Percentiles rank a stretch among this genome's conserved stretches.
Conservation (phyloP, 53 echinoderm and acorn worm genomes). For the Paracentrotus lividus region DNA sequence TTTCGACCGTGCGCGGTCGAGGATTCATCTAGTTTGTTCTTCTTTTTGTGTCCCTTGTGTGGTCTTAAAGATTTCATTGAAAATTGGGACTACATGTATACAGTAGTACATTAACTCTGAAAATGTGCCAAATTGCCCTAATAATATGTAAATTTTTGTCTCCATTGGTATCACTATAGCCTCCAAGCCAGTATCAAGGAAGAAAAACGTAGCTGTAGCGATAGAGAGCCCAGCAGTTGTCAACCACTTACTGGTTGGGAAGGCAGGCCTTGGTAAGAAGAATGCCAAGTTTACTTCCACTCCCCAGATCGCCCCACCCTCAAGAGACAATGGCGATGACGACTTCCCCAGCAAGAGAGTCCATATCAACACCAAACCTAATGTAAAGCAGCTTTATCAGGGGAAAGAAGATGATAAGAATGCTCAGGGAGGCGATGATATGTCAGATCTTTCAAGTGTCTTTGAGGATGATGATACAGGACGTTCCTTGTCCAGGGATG, state of each 20-base stretch:
- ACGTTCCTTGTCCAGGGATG: slow-evolving; percentile 18
- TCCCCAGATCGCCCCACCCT: slow-evolving; percentile 76
- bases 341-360: slow-evolving; percentile 63
- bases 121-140: too few species aligned
- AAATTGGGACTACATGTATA: too few species aligned
- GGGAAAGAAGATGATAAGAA: slow-evolving; percentile 12
- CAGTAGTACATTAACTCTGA: too few species aligned
- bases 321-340: slow-evolving; percentile 56
- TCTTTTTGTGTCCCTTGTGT: too few species aligned
- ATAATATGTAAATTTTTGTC: neutral
- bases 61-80: too few species aligned
- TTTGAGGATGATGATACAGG: neutral
- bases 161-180: slow-evolving; percentile 12
- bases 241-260: slow-evolving; percentile 95
- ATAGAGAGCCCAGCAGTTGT: slow-evolving; percentile 93
- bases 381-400: slow-evolving; percentile 56
- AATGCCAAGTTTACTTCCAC: slow-evolving; percentile 83
- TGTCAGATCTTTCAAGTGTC: neutral
- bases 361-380: slow-evolving; percentile 74
- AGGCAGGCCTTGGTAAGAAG: slow-evolving; percentile 90
- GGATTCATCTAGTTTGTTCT: too few species aligned
- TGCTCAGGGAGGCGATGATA: slow-evolving; percentile 20
- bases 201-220: slow-evolving; percentile 76
- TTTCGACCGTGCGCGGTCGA: too few species aligned
- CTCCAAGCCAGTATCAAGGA: slow-evolving; percentile 26